Base-by-base conservation (phyloP, 2,113 vertebrate species). In the Cochlearius cochlearius region DNA sequence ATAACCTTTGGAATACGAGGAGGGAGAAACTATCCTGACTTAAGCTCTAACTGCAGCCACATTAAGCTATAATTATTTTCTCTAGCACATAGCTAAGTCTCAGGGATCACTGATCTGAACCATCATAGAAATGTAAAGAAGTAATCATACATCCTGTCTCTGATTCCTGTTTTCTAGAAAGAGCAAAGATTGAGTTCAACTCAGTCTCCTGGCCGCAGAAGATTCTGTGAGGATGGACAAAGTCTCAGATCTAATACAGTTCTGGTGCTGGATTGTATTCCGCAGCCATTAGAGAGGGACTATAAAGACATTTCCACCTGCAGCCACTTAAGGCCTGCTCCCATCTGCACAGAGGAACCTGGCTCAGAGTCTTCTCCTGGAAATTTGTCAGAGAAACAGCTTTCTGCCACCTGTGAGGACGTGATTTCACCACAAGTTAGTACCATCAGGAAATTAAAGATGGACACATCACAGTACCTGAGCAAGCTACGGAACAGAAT, bases 151-250 rank as follows among this genome's bases (percentile, higher is more conserved):
- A 23, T 80, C 15, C 36, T 50, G 8, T 84, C 13, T 94, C 55
- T 72, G 58, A 71, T 89, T 91, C 56, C 52, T 93, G 4, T 96
- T 97, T 93, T 91, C 38, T 93, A 98, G 98, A 92, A 96, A 91
- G 93, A 95, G 47, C 90, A 92, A 80, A 95, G 75, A 75, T 82
- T 83, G 71, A 87, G 89, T 71, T 95, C 82, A 76, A 0, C 60
- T 75, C 53, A 12, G 71, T 90, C 69, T 76, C 34, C 56, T 74
- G 73, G 68, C 14, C 18, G 13, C 86, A 94, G 67, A 92, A 64
- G 59, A 53, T 66, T 73, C 58, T 60, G 62, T 94, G 75, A 97
- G 68, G 91, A 64, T 52, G 47, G 30, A 39, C 89, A 34, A 30
- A 59, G 62, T 74, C 16, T 26, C 62, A 59, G 62, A 36, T 68